Conservation (phyloP, 2,888 invertebrate genomes). For the Chorisops tibialis region DNA sequence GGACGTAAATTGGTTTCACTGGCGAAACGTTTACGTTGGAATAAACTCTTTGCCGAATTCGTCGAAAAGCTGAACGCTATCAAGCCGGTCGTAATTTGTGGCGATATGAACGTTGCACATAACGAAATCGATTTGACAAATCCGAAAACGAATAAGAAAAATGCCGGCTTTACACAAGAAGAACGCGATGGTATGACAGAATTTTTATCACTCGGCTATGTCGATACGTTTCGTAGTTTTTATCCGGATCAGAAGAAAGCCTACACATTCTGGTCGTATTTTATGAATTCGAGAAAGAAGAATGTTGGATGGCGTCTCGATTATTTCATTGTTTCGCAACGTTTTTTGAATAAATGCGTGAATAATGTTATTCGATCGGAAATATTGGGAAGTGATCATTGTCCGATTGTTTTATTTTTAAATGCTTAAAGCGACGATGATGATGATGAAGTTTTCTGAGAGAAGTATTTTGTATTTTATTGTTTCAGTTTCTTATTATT, state of each 20-base stretch:
- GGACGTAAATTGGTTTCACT: conserved; percentile 84
- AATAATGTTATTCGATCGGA: conserved; percentile 78
- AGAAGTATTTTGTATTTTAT: too few relatives aligned
- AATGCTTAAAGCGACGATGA: too few relatives aligned
- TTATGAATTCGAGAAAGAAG: conserved; percentile 78
- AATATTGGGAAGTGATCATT: conserved; percentile 94
- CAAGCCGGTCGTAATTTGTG: conserved; percentile 93
- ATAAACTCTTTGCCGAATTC: conserved; percentile 74
- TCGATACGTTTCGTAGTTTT: conserved; percentile 83
- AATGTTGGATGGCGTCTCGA: conserved; percentile 98
- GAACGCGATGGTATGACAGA: conserved; percentile 90
- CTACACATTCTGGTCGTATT: conserved; percentile 96
- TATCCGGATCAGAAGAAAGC: conserved; percentile 79
- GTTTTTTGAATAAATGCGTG: conserved; percentile 71
- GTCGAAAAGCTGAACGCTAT: conserved; percentile 74
- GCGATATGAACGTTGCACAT: conserved; percentile 98
- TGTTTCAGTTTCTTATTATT: too few relatives aligned
- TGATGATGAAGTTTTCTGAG: too few relatives aligned
- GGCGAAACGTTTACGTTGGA: conserved; percentile 87
- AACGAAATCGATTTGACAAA: conserved; percentile 91
- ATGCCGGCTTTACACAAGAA: conserved; percentile 93
- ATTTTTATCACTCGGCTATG: conserved; percentile 74
- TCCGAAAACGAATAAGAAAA: conserved; percentile 87
- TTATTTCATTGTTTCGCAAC: conserved; percentile 87
- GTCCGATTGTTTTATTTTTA: conserved; percentile 80